Evolutionary conservation across 2,113 vertebrate species (phyloP), one percentile per base, ranked within the genome.

Genomic region (Hypanus sabinus): DNA sequence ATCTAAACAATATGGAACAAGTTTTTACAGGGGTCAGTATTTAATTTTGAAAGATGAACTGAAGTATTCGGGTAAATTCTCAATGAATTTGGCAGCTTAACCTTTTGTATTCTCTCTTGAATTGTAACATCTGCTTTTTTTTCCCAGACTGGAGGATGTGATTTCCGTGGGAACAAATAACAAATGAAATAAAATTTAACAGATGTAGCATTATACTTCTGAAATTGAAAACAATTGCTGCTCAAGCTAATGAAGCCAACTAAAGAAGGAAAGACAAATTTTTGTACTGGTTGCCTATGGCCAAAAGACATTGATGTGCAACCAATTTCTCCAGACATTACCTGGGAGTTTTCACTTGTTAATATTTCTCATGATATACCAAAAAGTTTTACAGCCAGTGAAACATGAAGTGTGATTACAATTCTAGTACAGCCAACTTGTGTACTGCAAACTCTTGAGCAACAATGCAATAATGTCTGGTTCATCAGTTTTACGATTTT

Each of bases 91-190:
- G 73, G 55, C n/a, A 27, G 62, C 93, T 90, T 94, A 87, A 94
- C 76, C 94, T 94, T 46, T 88, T 91, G 77, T 60, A 85, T 94
- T 87, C 93, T 94, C 94, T 92, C 92, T 94, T 94, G 90, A 94
- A 46, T 36, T 76, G 95, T 75, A 95, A 95, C 94, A 94, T 94
- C 93, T 70, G 65, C 94, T 88, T 94, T 92, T 94, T 94, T 93
- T 94, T 91, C 94, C 93, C 87, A 14, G 91, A 94, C 80, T 93
- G 94, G 76, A 76, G 68, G 94, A 94, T 83, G 73, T 76, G 94
- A 93, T 93, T 95, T 94, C n/a, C 83, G 94, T 95, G 94, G 94
- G 94, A 94, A 94, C 70, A 24, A 75, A 38, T 73, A 73, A 55
- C 91, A 70, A 93, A 38, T 93, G 91, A 93, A 93, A 93, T 93